Percentiles rank a stretch among this genome's conserved stretches.
These are phyloP conservation scores for Linnaemya tessellans DNA, from an alignment of 2,888 invertebrate genomes.

Conservation along the genomic window DNA sequence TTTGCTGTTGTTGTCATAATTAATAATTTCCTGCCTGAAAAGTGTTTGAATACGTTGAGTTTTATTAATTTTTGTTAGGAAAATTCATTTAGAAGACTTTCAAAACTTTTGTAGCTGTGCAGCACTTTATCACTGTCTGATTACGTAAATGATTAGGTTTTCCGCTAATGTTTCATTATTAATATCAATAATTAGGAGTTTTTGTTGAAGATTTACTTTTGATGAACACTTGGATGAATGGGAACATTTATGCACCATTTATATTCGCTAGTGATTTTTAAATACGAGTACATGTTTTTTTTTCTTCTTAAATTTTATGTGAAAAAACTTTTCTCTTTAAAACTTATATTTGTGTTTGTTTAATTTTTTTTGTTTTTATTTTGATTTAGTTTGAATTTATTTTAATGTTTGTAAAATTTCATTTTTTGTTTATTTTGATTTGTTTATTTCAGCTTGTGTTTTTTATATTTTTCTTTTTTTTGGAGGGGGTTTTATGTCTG, in stretches of 20 bases:
- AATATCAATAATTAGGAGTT: slow-evolving; percentile 18
- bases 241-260: slow-evolving; percentile 49
- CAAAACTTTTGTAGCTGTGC: not conserved
- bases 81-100: slow-evolving; percentile 19
- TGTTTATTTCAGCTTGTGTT: slow-evolving; percentile 42
- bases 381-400: slow-evolving; percentile 36
- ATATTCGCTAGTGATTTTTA: slow-evolving; percentile 38
- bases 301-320: not conserved
- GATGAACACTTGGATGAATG: slow-evolving; percentile 24
- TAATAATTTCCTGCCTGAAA: slow-evolving; percentile 76
- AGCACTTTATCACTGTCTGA: slow-evolving; percentile 40
- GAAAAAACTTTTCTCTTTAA: slow-evolving; percentile 14
- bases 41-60: not conserved
- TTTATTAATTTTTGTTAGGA: not conserved
- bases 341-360: not conserved
- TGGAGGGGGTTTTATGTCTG: slow-evolving; percentile 42
- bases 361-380: slow-evolving; percentile 37
- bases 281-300: too few relatives aligned
- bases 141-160: slow-evolving; percentile 1
- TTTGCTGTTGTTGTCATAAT: slow-evolving; percentile 73
- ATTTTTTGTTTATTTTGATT: slow-evolving; percentile 51
- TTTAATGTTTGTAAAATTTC: not conserved
- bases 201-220: not conserved
- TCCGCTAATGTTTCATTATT: slow-evolving; percentile 29
- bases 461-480: slow-evolving; percentile 27